Percentiles rank a stretch among this genome's conserved stretches.
Conservation (phyloP, 2,888 invertebrate species). For the Shargacucullia verbasci region DNA sequence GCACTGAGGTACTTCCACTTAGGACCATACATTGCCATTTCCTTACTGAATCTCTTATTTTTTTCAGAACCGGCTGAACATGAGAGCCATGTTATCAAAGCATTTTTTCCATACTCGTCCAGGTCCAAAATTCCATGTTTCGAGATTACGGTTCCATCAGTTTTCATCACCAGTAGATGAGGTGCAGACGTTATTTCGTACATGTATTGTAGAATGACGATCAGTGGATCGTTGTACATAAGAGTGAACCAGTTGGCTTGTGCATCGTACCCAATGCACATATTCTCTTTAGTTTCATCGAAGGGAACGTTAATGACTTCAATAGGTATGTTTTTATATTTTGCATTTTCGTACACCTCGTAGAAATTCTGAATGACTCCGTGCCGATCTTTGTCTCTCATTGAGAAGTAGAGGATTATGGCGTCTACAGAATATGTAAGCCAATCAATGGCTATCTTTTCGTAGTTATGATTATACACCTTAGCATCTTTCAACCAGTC, state of each 20-base stretch:
- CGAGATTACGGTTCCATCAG: slow-evolving; percentile 73
- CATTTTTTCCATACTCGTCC: slow-evolving; percentile 77
- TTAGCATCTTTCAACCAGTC: slow-evolving; percentile 72
- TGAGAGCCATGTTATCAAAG: slow-evolving; percentile 77
- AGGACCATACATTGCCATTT: slow-evolving; percentile 69
- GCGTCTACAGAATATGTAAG: slow-evolving; percentile 71
- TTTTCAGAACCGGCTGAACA: slow-evolving; percentile 55
- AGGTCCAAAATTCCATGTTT: slow-evolving; percentile 74
- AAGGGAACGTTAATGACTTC: slow-evolving; percentile 81
- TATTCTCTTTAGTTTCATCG: slow-evolving; percentile 71
- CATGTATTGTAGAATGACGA: slow-evolving; percentile 68
- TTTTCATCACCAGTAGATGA: slow-evolving; percentile 68
- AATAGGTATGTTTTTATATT: slow-evolving; percentile 73
- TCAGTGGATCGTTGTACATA: slow-evolving; percentile 68
- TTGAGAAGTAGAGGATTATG: slow-evolving; percentile 74
- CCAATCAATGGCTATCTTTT: slow-evolving; percentile 66
- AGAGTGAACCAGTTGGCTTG: slow-evolving; percentile 86
- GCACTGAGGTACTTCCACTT: slow-evolving; percentile 67
- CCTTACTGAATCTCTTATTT: slow-evolving; percentile 67
- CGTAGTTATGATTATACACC: slow-evolving; percentile 70
- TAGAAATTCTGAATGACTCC: slow-evolving; percentile 75
- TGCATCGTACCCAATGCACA: slow-evolving; percentile 60
- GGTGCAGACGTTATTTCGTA: slow-evolving; percentile 75
- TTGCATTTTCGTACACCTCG: slow-evolving; percentile 76
- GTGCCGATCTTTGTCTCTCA: slow-evolving; percentile 70